Evolutionary conservation across 2,888 invertebrate species (phyloP).

Genomic region (Criorhina ranunculi): DNA sequence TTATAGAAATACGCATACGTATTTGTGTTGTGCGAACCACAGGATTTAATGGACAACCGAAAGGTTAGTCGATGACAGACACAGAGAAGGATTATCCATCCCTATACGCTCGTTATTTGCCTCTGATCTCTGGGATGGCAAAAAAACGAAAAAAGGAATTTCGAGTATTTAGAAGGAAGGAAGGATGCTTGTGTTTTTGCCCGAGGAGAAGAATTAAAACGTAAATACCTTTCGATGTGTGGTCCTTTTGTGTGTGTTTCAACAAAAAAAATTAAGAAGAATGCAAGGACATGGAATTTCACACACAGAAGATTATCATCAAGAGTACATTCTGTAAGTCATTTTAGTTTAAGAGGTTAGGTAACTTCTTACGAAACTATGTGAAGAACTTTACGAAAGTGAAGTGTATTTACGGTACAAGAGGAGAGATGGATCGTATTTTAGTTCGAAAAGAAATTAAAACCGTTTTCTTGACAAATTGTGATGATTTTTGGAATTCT

Average conservation of each 20-base stretch:
- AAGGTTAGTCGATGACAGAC: slow-evolving; percentile 49
- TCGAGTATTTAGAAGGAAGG: slow-evolving; percentile 28
- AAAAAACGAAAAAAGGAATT: slow-evolving; percentile 64
- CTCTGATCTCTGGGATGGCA: slow-evolving; percentile 35
- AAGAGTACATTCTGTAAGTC: too few species aligned
- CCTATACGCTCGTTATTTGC: slow-evolving; percentile 47
- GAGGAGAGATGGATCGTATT: too few species aligned
- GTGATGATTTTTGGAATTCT: too few species aligned
- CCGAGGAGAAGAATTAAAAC: slow-evolving; percentile 33
- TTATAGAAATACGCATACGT: slow-evolving; percentile 48
- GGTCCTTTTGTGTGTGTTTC: background rate
- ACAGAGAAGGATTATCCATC: slow-evolving; percentile 41
- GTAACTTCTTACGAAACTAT: too few species aligned
- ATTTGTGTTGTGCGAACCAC: slow-evolving; percentile 54
- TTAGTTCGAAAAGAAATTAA: too few species aligned
- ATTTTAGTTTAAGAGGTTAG: too few species aligned
- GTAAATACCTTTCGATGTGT: slow-evolving; percentile 43
- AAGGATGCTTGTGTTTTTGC: background rate
- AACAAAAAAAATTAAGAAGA: background rate
- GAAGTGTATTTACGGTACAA: too few species aligned
- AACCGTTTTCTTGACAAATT: too few species aligned
- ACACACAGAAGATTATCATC: background rate
- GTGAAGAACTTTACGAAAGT: too few species aligned
- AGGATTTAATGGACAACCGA: slow-evolving; percentile 36
- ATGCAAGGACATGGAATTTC: background rate